Evolutionary conservation across 2,797 vertebrate species (phyloP).

Genomic region (Manis pentadactyla): DNA sequence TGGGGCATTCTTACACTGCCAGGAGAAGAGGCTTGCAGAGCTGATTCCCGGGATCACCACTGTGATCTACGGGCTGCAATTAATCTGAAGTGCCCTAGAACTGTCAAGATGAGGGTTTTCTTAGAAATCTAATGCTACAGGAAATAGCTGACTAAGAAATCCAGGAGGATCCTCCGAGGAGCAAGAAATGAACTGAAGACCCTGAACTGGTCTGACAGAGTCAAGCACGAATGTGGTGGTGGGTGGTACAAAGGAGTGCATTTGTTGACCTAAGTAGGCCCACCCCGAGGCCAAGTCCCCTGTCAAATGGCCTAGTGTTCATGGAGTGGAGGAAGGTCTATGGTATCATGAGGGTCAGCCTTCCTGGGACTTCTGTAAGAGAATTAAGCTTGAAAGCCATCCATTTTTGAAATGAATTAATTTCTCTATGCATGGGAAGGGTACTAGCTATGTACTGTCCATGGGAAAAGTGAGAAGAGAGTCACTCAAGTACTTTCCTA

Average conservation of each 20-base stretch:
- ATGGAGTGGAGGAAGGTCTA: not conserved
- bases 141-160: not conserved
- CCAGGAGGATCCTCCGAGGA: not conserved
- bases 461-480: not conserved
- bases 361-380: not conserved
- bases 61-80: not conserved
- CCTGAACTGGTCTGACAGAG: not conserved
- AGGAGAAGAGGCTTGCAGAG: not conserved
- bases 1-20: not conserved
- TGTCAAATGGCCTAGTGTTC: not conserved
- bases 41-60: not conserved
- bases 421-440: not conserved
- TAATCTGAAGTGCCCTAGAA: not conserved
- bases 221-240: not conserved
- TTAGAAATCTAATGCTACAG: not conserved
- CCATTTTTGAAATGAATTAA: not conserved
- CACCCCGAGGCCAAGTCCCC: not conserved
- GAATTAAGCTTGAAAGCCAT: not conserved
- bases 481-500: not conserved
- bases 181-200: not conserved
- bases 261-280: not conserved
- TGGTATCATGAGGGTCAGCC: not conserved
- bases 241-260: not conserved
- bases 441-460: not conserved
- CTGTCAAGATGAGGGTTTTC: not conserved